Evolutionary conservation across 2,888 invertebrate species (phyloP), one percentile per base, ranked within the genome.

Genomic region (Pandemis cinnamomeana): DNA sequence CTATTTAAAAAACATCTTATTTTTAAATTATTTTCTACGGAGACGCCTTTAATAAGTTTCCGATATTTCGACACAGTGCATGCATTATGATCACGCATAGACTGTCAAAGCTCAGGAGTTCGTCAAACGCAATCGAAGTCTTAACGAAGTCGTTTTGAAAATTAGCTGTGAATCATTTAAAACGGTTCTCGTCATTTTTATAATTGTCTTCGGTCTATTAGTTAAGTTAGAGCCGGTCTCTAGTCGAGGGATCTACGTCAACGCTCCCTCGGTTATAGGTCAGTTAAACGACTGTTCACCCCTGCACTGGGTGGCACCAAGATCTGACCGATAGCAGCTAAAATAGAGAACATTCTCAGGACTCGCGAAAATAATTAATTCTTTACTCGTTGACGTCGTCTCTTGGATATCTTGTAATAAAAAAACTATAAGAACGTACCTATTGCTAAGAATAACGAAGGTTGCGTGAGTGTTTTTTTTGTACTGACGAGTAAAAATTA

Each of bases 251-350:
- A 82, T 78, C 82, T 81, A 84, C 86, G 83, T 87, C 85, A 84
- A 83, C 79, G 78, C 76, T 80, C 80, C 72, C 77, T 79, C 77
- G 72, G 75, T 82, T 86, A 86, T 89, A 86, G 90, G 89, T 91
- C 88, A 90, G 86, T 91, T 90, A 91, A 87, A 83, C 86, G 91
- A 83, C 78, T 89, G 80, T 91, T 91, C 89, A 91, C 87, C 91
- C 86, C 83, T 69, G 87, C 83, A 87, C 87, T 78, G 87, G 84
- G 82, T 85, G 85, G 88, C 82, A 89, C 89, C 15, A 15, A 71
- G 64, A 75, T 68, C 63, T 68, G 63, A 67, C 71, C 67, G 73
- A 73, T 73, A 73, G 63, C n/a, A 10, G 4, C n/a, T 20, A 20
- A 63, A 36, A 11, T 8, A 20, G 13, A 41, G 51, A 53, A 41